These are phyloP conservation scores for Stenurella melanura DNA, from an alignment of 2,888 invertebrate species.

Conservation along the genomic window DNA sequence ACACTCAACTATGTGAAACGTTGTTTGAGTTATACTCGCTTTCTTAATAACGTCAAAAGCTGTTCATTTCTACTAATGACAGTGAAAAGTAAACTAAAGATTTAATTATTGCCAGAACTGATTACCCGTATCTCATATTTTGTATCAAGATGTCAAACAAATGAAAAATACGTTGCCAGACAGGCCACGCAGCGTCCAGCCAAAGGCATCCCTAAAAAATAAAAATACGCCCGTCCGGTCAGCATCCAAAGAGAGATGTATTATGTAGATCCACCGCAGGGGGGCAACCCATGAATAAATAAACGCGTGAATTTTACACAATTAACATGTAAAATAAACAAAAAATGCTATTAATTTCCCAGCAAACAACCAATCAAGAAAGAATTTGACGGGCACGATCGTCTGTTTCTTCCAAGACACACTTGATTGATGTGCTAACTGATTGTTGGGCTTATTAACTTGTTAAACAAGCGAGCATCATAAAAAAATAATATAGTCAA, in stretches of 20 bases:
- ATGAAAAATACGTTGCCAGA: conserved; percentile 66
- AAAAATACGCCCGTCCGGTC: conserved; percentile 64
- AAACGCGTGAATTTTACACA: conserved; percentile 75
- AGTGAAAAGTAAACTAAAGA: conserved; percentile 18
- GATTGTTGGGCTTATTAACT: conserved; percentile 74
- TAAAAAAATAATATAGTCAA: conserved; percentile 59
- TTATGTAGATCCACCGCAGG: conserved; percentile 70
- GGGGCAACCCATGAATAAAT: conserved; percentile 74
- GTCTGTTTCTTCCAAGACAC: conserved; percentile 51
- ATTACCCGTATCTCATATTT: conserved; percentile 56
- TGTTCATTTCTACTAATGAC: conserved; percentile 7
- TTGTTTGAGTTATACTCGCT: not conserved
- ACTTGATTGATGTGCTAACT: conserved; percentile 72
- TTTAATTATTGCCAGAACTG: conserved; percentile 51
- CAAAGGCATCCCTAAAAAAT: conserved; percentile 56
- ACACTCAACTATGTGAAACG: not conserved
- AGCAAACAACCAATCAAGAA: conserved; percentile 72
- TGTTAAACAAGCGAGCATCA: conserved; percentile 70
- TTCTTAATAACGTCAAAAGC: not conserved
- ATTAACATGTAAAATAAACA: conserved; percentile 74
- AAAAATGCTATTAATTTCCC: conserved; percentile 72
- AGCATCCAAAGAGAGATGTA: conserved; percentile 70
- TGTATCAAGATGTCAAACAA: conserved; percentile 70
- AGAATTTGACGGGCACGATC: conserved; percentile 69
- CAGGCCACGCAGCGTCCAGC: conserved; percentile 57